Evolutionary conservation across 2,888 invertebrate genomes (phyloP), one percentile per base, ranked within the genome.

Genomic region (Trichogramma evanescens): DNA sequence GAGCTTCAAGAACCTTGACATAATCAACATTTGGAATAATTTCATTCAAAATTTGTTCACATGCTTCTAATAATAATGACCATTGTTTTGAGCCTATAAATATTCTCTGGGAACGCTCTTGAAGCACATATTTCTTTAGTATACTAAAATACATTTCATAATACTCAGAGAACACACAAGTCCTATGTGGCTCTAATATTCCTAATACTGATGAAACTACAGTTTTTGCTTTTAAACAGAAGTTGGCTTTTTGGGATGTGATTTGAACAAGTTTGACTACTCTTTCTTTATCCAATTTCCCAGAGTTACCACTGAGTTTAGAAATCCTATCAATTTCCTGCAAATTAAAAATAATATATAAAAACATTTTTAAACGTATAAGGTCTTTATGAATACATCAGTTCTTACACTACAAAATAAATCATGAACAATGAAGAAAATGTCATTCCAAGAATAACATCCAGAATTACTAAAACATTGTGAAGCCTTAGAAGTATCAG

Each of bases 141-240:
- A 86, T 75, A 63, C 74, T 78, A 49, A 86, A 69, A 70, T 86
- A 87, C 26, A 81, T 79, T 71, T 82, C 80, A 56, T 83, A 82
- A 67, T 75, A 76, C 68, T 71, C 59, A 44, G 65, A 39, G 45
- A 68, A 72, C 48, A 69, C 54, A 43, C 52, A 77, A 71, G 54
- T 78, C 39, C 44, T 78, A 70, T 56, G 78, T 73, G 69, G 72
- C 69, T 51, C 72, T 63, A 68, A 64, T 54, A 77, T 63, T 63
- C 76, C 67, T 8, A 71, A 61, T 41, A 71, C 64, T 7, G 70
- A 40, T 5, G 62, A 43, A n/a, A 72, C 60, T 42, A 75, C 62
- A 61, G 69, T 65, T 5, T 62, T 49, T 44, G 66, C 59, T 10
- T 64, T 63, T 6, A 73, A 58, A 54, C 59, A 65, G 59, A 58